Conservation (phyloP, 1,140 invertebrate genomes). For the Cotesia chilonis region DNA sequence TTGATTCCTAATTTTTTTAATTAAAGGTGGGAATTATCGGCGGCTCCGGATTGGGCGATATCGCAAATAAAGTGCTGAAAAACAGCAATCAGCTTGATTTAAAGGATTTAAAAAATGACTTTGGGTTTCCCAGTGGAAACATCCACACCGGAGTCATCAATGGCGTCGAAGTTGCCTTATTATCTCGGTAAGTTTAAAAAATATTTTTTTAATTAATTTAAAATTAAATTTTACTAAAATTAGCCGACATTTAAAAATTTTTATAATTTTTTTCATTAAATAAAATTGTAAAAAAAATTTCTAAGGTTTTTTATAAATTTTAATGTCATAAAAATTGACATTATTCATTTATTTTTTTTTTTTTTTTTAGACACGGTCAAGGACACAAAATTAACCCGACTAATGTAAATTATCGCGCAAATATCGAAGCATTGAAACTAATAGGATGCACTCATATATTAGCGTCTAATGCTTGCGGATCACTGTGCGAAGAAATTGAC, state of each 20-base stretch:
- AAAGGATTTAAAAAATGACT: conserved; percentile 74
- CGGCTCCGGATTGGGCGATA: conserved; percentile 90
- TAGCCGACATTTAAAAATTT: too few species aligned
- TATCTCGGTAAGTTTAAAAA: conserved; percentile 66
- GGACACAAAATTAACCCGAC: conserved; percentile 84
- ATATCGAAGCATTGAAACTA: conserved; percentile 91
- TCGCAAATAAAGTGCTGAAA: conserved; percentile 75
- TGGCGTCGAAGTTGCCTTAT: conserved; percentile 80
- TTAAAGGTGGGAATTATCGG: conserved; percentile 93
- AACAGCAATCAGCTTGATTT: conserved; percentile 67
- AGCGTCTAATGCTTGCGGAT: conserved; percentile 92
- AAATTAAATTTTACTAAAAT: background rate
- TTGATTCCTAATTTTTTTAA: background rate
- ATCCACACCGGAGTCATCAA: conserved; percentile 80
- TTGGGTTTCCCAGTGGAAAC: conserved; percentile 73
- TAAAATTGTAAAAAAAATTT: background rate
- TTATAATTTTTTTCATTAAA: background rate
- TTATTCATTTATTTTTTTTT: too few species aligned
- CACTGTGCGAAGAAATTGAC: conserved; percentile 84
- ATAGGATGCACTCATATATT: conserved; percentile 92
- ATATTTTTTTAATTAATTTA: background rate
- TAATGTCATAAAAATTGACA: too few species aligned
- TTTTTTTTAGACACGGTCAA: conserved; percentile 79
- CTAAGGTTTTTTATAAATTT: too few species aligned
- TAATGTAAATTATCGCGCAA: conserved; percentile 94